phyloP scores from a whole-genome alignment of 2,888 invertebrate genomes.

The Cotesia congregata region DNA sequence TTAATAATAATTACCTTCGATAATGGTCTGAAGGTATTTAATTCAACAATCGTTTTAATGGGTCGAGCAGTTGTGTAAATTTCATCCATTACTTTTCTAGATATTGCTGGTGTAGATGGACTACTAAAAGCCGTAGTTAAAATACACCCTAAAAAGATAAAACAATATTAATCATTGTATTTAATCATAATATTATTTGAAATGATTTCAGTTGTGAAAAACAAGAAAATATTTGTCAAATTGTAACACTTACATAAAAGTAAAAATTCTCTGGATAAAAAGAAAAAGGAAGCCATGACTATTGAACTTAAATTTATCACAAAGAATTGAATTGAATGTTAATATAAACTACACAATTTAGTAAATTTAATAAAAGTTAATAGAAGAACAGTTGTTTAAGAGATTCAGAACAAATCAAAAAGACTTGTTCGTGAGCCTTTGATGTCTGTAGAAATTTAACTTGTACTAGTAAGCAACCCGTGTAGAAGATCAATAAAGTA shows the following conservation, averaged over 20 bases:
- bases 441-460: neutral
- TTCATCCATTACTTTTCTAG: constrained; percentile 54
- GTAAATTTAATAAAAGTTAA: neutral
- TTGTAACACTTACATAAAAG: constrained; percentile 59
- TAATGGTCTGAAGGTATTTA: constrained; percentile 31
- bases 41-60: constrained; percentile 51
- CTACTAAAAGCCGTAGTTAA: constrained; percentile 59
- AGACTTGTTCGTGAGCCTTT: neutral
- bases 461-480: constrained; percentile 24
- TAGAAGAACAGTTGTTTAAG: neutral
- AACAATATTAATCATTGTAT: constrained; percentile 15
- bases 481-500: constrained; percentile 48
- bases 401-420: neutral
- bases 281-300: constrained; percentile 54
- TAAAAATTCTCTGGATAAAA: constrained; percentile 55
- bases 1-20: constrained; percentile 26
- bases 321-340: neutral
- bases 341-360: neutral
- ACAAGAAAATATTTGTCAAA: neutral
- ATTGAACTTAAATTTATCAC: neutral
- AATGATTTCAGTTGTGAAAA: neutral
- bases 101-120: constrained; percentile 52
- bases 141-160: constrained; percentile 57
- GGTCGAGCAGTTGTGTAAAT: constrained; percentile 58
- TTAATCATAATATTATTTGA: neutral